phyloP scores from a whole-genome alignment of 2,113 vertebrate genomes.

The Gyps fulvus region DNA sequence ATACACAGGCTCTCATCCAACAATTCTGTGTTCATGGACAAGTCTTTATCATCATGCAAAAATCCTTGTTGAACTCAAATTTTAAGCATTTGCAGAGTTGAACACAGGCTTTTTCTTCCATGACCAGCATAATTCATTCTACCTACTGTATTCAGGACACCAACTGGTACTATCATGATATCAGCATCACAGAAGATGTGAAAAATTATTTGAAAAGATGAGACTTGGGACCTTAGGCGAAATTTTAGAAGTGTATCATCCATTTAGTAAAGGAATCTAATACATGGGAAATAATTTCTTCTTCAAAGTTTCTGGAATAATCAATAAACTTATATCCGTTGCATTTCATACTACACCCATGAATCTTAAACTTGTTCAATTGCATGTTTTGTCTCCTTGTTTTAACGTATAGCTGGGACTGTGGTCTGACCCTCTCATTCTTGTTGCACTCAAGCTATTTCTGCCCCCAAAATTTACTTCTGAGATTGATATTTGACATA shows the following conservation, averaged over 20 bases:
- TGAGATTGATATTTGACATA: neutral
- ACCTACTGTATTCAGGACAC: neutral
- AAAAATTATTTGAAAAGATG: neutral
- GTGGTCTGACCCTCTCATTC: neutral
- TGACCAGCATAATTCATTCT: neutral
- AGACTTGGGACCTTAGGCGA: neutral
- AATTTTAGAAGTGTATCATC: neutral
- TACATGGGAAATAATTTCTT: neutral
- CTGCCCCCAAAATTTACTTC: neutral
- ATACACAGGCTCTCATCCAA: neutral
- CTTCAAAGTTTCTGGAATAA: neutral
- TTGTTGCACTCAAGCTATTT: neutral
- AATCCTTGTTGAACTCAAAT: neutral
- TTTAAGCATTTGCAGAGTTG: neutral
- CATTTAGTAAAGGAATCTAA: neutral
- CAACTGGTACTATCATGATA: neutral
- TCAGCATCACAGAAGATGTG: neutral
- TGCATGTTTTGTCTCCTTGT: neutral
- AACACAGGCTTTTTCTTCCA: neutral
- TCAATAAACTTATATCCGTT: neutral
- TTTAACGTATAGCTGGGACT: neutral
- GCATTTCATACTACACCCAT: neutral
- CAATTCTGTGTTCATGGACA: neutral
- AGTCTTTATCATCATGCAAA: neutral
- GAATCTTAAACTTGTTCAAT: neutral